A percentile compares a stretch with the other conserved stretches of the same genome.
Conservation (phyloP, 2,113 vertebrate genomes). For the Scytalopus superciliaris region DNA sequence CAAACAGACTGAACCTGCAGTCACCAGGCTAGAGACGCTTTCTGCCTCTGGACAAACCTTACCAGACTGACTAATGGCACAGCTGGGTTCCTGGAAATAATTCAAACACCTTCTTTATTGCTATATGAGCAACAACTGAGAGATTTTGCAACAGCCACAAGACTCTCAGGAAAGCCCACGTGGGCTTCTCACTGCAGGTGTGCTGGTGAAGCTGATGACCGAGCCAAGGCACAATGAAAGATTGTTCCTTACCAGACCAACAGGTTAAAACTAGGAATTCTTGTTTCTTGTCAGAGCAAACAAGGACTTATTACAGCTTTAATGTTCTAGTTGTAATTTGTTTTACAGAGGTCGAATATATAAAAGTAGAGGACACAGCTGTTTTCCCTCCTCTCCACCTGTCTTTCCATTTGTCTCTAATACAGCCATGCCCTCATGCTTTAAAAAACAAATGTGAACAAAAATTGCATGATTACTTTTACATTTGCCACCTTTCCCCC, state of each 20-base stretch:
- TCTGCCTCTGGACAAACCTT: slow-evolving; percentile 7
- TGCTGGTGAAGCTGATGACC: neutral
- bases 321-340: neutral
- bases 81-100: neutral
- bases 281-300: neutral
- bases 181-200: neutral
- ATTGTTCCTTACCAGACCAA: neutral
- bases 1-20: neutral
- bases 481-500: neutral
- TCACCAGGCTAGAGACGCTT: neutral
- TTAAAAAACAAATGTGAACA: neutral
- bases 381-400: neutral
- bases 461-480: neutral
- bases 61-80: neutral
- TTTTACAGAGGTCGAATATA: neutral
- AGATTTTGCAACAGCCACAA: neutral
- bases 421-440: neutral
- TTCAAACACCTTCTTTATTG: neutral
- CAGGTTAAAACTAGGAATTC: neutral
- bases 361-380: neutral
- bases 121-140: neutral
- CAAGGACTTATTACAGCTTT: neutral
- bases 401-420: neutral
- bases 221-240: neutral
- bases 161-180: neutral